Evolutionary conservation across 2,888 invertebrate genomes (phyloP).

Genomic region (Ernsta delagoae): DNA sequence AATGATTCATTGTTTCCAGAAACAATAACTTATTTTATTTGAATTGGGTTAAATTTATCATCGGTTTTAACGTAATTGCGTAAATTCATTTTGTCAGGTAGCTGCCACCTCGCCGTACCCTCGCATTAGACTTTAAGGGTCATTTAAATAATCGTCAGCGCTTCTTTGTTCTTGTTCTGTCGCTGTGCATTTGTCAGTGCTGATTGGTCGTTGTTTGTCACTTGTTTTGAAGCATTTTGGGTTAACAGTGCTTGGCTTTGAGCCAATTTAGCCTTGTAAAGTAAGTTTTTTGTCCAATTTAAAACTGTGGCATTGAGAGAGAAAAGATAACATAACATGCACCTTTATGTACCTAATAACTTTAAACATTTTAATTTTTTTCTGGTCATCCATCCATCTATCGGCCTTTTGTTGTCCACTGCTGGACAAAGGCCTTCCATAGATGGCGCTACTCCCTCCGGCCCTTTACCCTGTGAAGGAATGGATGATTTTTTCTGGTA

Average conservation of each 20-base stretch:
- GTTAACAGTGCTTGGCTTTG: background rate
- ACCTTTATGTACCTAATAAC: no score
- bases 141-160: constrained; percentile 68
- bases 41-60: background rate
- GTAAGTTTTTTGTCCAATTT: constrained; percentile 7
- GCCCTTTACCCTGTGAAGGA: no score
- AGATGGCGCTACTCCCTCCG: no score
- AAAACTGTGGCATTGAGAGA: background rate
- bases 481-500: no score
- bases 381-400: no score
- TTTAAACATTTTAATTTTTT: no score
- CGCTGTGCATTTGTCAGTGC: constrained; percentile 29
- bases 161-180: constrained; percentile 47
- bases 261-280: background rate
- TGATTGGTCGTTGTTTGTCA: constrained; percentile 29
- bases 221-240: constrained; percentile 22
- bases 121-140: constrained; percentile 54
- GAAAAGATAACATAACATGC: background rate
- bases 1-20: background rate
- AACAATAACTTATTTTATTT: background rate
- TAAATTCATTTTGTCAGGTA: constrained; percentile 63
- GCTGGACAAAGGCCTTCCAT: no score
- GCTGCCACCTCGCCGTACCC: constrained; percentile 40
- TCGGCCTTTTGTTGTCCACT: no score
- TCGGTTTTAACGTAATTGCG: background rate